Evolutionary conservation across 2,797 vertebrate genomes (phyloP), one percentile per base, ranked within the genome.

Genomic region (Eremophila alpestris): DNA sequence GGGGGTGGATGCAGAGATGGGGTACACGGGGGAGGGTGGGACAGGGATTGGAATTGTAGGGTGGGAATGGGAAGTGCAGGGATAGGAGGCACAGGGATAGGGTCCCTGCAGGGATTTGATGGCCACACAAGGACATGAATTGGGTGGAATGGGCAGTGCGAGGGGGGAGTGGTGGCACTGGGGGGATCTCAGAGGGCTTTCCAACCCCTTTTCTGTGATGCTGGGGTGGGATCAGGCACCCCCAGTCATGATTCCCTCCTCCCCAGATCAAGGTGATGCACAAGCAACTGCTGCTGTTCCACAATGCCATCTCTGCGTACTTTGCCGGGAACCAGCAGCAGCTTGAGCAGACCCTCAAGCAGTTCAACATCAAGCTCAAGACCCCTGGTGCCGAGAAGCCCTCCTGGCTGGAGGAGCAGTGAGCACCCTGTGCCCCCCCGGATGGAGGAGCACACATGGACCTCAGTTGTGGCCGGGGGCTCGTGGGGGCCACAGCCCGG

Each of bases 271-370:
- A 99, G 94, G 99, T 99, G 98, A 99, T 99, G 99, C 99, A 99
- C 98, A 99, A 99, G 97, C 99, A 99, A 97, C 98, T 99, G 87
- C 98, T 99, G 40, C 99, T 99, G 92, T 99, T 99, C 98, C 99
- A 99, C 90, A 99, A 99, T 4, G 99, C 99, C 22, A 98, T 99
- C 98, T 99, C 99, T 0, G 99, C 99, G 29, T 99, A 99, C 97
- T 99, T 99, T 84, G 99, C 99, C 16, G 99, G 99, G 90, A 99
- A 99, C 98, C 99, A 99, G 98, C 99, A 99, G 98, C 99, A 99
- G 96, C 95, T 99, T 97, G 99, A 99, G 98, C 99, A 99, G 98
- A 99, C 99, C 95, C 98, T 99, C 87, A 99, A 98, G 98, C 99
- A 99, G 97, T 99, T 99, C 98, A 99, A 99, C 91, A 98, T 99